These are phyloP conservation scores for Cetonia aurata DNA, from an alignment of 2,888 invertebrate genomes.

Conservation along the genomic window DNA sequence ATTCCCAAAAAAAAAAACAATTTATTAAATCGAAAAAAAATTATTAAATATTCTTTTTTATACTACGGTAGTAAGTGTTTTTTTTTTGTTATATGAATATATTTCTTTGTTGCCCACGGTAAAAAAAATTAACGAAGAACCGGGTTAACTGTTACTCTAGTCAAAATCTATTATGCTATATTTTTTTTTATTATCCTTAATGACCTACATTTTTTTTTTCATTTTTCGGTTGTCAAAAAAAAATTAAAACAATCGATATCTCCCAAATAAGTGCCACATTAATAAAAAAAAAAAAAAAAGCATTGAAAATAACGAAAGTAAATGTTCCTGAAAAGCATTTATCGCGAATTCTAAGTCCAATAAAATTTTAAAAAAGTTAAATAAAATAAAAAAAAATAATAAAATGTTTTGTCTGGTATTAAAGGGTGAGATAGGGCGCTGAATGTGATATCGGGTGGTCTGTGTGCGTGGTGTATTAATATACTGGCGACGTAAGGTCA, in stretches of 20 bases:
- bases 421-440: conserved; percentile 65
- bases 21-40: conserved; percentile 19
- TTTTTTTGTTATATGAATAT: conserved; percentile 4
- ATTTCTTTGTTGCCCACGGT: conserved; percentile 27
- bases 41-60: conserved; percentile 14
- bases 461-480: conserved; percentile 49
- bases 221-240: conserved; percentile 32
- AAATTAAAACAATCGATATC: conserved; percentile 62
- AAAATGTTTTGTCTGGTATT: conserved; percentile 62
- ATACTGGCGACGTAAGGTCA: conserved; percentile 51
- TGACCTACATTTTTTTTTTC: conserved; percentile 43
- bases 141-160: conserved; percentile 47
- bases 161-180: conserved; percentile 49
- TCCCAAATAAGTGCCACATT: conserved; percentile 63
- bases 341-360: conserved; percentile 52
- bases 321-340: conserved; percentile 70
- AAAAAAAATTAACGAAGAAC: background rate
- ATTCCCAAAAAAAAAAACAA: conserved; percentile 58
- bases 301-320: conserved; percentile 49
- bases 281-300: conserved; percentile 13
- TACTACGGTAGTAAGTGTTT: conserved; percentile 5
- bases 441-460: conserved; percentile 63
- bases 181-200: conserved; percentile 41
- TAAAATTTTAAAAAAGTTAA: conserved; percentile 38
- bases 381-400: conserved; percentile 43